A percentile compares a stretch with the other conserved stretches of the same genome.
Evolutionary conservation across 2,113 vertebrate genomes (phyloP).

Genomic region (Chlorodrepanis virens): DNA sequence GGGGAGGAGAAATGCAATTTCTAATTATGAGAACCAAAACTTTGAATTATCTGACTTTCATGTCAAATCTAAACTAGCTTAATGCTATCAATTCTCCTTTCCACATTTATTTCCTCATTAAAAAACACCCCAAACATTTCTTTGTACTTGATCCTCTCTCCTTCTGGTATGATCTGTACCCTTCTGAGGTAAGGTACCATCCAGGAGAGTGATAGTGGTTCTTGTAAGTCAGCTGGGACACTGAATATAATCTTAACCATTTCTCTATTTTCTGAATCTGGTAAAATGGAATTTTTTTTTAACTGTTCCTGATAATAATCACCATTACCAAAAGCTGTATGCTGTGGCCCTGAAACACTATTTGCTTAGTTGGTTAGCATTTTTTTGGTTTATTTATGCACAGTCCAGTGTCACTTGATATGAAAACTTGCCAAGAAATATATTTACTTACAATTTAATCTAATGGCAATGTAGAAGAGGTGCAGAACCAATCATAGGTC

Average conservation of each 20-base stretch:
- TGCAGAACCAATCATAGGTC: not conserved
- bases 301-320: not conserved
- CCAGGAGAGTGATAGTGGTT: not conserved
- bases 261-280: not conserved
- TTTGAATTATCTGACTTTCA: not conserved
- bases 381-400: not conserved
- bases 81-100: not conserved
- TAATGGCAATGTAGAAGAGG: not conserved
- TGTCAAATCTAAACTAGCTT: not conserved
- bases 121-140: not conserved
- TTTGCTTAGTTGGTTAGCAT: not conserved
- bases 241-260: not conserved
- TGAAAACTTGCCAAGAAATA: not conserved
- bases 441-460: not conserved
- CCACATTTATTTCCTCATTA: not conserved
- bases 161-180: not conserved
- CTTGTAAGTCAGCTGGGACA: not conserved
- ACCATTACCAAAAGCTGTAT: not conserved
- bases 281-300: not conserved
- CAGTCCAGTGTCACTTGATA: not conserved
- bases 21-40: not conserved
- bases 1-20: not conserved
- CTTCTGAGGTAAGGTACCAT: not conserved
- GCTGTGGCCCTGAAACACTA: not conserved
- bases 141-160: not conserved